phyloP scores from a whole-genome alignment of 2,888 invertebrate species.

The Eristalis pertinax region DNA sequence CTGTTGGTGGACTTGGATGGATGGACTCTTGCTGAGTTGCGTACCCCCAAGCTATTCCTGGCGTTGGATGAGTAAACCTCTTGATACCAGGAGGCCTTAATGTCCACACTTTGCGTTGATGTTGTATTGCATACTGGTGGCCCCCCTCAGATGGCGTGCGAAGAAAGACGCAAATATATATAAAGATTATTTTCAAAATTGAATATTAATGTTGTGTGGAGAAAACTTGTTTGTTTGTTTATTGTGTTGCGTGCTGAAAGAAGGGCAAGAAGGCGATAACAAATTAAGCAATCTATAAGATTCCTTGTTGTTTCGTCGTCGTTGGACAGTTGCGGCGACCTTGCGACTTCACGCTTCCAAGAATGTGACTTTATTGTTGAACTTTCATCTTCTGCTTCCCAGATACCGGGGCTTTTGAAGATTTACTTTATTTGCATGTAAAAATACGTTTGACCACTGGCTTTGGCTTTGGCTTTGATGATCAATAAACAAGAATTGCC shows the following conservation, averaged over 20 bases:
- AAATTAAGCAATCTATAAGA: conserved; percentile 27
- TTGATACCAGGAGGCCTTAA: conserved; percentile 51
- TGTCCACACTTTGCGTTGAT: conserved; percentile 43
- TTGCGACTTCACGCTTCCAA: not conserved
- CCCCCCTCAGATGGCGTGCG: not conserved
- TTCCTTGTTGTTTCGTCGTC: not conserved
- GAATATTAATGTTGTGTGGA: conserved; percentile 46
- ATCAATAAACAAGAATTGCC: conserved; percentile 34
- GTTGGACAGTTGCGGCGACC: conserved; percentile 40
- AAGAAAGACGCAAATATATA: conserved; percentile 13
- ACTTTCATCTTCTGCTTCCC: conserved; percentile 6
- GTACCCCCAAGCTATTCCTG: conserved; percentile 5
- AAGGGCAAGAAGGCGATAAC: conserved; percentile 7
- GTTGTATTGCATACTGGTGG: conserved; percentile 23
- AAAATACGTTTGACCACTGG: conserved; percentile 23
- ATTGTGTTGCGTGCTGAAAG: conserved; percentile 22
- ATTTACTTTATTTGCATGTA: conserved; percentile 8
- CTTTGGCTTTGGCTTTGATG: conserved; percentile 20
- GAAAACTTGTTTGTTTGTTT: conserved; percentile 10
- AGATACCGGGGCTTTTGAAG: not conserved
- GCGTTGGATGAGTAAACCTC: conserved; percentile 53
- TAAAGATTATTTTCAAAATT: conserved; percentile 43
- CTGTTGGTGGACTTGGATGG: conserved; percentile 7
- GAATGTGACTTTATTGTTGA: conserved; percentile 22
- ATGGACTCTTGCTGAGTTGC: conserved; percentile 8